phyloP scores from a whole-genome alignment of 2,888 invertebrate genomes.

The Heliconius ethilla region DNA sequence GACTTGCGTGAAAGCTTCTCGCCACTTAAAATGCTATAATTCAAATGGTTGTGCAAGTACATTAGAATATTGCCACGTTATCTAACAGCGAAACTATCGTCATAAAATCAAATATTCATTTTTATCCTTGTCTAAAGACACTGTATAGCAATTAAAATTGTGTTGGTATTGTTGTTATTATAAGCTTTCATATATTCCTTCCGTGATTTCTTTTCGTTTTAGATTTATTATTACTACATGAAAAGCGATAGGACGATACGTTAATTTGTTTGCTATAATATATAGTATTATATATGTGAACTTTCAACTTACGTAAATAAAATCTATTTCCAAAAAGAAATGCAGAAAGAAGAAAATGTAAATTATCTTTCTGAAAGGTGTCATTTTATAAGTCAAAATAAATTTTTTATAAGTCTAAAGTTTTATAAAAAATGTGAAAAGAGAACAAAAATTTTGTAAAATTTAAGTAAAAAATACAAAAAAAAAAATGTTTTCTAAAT shows the following conservation, averaged over 20 bases:
- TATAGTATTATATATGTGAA: no score
- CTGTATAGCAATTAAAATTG: constrained; percentile 36
- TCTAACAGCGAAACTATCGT: constrained; percentile 28
- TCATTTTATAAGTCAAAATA: constrained; percentile 12
- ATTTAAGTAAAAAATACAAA: constrained; percentile 26
- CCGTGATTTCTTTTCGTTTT: not conserved
- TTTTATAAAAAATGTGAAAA: constrained; percentile 1
- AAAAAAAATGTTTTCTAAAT: constrained; percentile 38
- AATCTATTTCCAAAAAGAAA: not conserved
- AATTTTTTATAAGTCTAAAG: not conserved
- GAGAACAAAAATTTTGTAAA: constrained; percentile 28
- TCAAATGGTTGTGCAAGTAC: constrained; percentile 29
- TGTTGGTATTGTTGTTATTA: constrained; percentile 25
- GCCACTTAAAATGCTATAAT: constrained; percentile 31
- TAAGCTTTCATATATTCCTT: constrained; percentile 22
- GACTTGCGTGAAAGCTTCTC: constrained; percentile 23
- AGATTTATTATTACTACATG: not conserved
- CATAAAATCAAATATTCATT: constrained; percentile 42
- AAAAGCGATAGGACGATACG: not conserved
- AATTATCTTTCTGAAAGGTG: not conserved
- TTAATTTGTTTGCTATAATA: no score
- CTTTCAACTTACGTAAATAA: not conserved
- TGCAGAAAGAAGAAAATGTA: not conserved
- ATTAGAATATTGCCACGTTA: constrained; percentile 39
- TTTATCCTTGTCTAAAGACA: constrained; percentile 34